phyloP scores from a whole-genome alignment of 2,797 vertebrate genomes.

The Artibeus lituratus region DNA sequence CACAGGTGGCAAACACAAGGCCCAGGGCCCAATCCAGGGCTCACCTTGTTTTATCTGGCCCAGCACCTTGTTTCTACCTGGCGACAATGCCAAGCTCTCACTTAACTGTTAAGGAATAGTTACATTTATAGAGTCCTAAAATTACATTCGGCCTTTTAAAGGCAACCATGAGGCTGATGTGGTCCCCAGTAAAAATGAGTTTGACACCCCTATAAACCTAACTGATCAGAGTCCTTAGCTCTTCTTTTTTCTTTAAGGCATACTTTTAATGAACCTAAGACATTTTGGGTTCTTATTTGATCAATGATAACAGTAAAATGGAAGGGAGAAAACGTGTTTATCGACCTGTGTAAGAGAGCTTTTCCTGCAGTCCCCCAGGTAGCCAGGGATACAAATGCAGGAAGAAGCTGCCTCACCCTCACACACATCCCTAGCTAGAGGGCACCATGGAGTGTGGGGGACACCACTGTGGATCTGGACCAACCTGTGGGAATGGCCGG shows the following conservation, averaged over 20 bases:
- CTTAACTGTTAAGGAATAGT: no score
- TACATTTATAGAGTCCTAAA: no score
- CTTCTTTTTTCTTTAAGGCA: neutral
- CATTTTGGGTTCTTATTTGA: neutral
- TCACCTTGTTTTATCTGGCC: no score
- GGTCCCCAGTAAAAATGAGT: no score
- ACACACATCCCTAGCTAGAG: neutral
- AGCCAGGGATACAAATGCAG: rapidly evolving
- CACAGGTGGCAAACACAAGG: no score
- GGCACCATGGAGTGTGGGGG: rapidly evolving
- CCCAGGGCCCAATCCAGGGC: no score
- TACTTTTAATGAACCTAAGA: neutral
- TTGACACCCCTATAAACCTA: neutral
- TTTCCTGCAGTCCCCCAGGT: neutral
- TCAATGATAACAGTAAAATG: neutral
- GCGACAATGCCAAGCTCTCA: no score
- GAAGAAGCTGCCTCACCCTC: rapidly evolving
- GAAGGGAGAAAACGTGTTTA: neutral
- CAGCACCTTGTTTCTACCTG: no score
- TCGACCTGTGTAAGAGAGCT: neutral
- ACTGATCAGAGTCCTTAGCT: neutral
- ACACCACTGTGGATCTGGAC: neutral
- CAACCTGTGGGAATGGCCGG: constrained; percentile 79
- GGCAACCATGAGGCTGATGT: no score
- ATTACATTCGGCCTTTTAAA: no score